phyloP scores from a whole-genome alignment of 2,888 invertebrate genomes.

The Andrena bucephala region DNA sequence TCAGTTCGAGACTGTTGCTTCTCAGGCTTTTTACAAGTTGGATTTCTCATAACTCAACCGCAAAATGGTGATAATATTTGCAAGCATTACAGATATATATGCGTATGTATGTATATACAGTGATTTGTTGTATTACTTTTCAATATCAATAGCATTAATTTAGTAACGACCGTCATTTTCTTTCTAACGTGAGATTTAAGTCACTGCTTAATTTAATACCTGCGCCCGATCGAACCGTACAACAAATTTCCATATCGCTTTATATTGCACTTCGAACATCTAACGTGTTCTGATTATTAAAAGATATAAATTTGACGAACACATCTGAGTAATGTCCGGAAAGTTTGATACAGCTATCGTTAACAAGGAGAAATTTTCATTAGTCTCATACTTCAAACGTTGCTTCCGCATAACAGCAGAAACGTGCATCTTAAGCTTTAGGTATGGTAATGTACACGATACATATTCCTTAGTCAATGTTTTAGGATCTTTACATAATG shows the following conservation, averaged over 20 bases:
- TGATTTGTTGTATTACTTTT: slow-evolving; percentile 42
- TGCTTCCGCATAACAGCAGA: slow-evolving; percentile 31
- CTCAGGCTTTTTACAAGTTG: slow-evolving; percentile 59
- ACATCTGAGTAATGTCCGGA: slow-evolving; percentile 31
- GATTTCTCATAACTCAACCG: slow-evolving; percentile 32
- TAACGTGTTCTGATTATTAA: slow-evolving; percentile 39
- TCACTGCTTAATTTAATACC: slow-evolving; percentile 41
- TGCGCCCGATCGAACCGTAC: slow-evolving; percentile 39
- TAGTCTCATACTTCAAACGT: slow-evolving; percentile 36
- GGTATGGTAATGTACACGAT: slow-evolving; percentile 34
- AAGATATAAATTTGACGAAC: slow-evolving; percentile 46
- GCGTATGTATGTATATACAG: slow-evolving; percentile 50
- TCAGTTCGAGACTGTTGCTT: slow-evolving; percentile 50
- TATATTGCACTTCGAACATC: slow-evolving; percentile 64
- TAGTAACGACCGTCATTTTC: slow-evolving; percentile 33
- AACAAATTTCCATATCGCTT: slow-evolving; percentile 40
- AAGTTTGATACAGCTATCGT: slow-evolving; percentile 24
- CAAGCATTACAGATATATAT: slow-evolving; percentile 48
- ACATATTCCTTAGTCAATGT: slow-evolving; percentile 29
- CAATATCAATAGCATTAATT: slow-evolving; percentile 49
- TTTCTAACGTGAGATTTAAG: slow-evolving; percentile 45
- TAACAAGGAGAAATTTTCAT: slow-evolving; percentile 25
- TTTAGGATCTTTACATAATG: slow-evolving; percentile 22
- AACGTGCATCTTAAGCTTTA: slow-evolving; percentile 27
- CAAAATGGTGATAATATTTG: slow-evolving; percentile 51